A percentile compares a stretch with the other conserved stretches of the same genome.
Evolutionary conservation across 2,113 vertebrate species (phyloP).

Genomic region (Lophura nycthemera): DNA sequence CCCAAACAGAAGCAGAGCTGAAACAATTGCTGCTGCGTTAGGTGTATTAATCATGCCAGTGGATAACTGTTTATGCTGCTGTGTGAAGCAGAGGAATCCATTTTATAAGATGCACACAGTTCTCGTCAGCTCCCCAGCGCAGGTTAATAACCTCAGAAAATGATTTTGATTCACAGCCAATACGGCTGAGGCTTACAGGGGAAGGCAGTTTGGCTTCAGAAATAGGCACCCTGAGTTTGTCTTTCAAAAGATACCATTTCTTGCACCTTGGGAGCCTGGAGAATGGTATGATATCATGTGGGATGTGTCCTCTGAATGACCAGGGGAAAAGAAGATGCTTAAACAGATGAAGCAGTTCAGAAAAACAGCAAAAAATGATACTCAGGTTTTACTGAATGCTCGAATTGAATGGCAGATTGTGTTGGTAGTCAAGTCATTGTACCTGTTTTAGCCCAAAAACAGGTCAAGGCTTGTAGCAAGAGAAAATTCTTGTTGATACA

Average conservation of each 20-base stretch:
- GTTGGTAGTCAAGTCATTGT: neutral
- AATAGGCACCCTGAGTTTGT: neutral
- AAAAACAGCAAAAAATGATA: neutral
- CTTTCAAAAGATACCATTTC: neutral
- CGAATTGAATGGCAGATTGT: neutral
- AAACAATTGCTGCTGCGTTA: accelerated
- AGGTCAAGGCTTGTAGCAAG: neutral
- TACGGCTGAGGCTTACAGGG: neutral
- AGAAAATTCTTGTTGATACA: neutral
- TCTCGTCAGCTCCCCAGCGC: neutral
- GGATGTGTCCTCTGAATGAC: neutral
- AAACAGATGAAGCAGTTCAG: neutral
- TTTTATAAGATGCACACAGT: neutral
- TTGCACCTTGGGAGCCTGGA: neutral
- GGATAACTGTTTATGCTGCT: neutral
- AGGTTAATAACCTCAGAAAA: conserved; percentile 7
- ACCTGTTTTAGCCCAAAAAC: neutral
- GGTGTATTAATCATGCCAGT: neutral
- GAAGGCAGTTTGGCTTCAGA: neutral
- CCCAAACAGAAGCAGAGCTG: neutral
- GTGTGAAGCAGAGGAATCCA: neutral
- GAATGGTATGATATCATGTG: neutral
- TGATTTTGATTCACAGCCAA: neutral
- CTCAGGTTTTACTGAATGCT: neutral
- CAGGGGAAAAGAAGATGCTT: neutral